Evolutionary conservation across 1,140 invertebrate species (phyloP).

Genomic region (Hypsibius dujardini): DNA sequence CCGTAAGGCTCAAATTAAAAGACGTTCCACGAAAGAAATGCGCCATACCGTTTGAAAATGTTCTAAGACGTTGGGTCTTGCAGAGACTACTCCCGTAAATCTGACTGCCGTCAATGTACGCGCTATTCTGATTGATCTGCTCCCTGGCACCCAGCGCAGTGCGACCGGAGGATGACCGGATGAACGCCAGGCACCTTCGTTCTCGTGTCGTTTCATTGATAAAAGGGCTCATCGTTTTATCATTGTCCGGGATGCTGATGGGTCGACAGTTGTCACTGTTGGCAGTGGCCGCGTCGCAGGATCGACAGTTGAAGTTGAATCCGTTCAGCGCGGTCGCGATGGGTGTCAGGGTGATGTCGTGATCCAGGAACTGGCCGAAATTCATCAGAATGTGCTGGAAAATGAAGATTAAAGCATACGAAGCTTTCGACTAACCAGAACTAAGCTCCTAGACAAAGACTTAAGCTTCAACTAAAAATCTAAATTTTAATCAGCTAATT

Average conservation of each 20-base stretch:
- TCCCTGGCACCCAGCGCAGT: constrained; percentile 35
- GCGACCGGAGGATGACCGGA: constrained; percentile 67
- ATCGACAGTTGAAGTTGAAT: constrained; percentile 12
- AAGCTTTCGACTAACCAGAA: too few relatives aligned
- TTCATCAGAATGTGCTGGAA: constrained; percentile 32
- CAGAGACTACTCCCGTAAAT: constrained; percentile 63
- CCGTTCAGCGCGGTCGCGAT: constrained; percentile 25
- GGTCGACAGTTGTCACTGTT: constrained; percentile 36
- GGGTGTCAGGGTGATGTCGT: constrained; percentile 43
- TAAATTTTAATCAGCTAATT: too few relatives aligned
- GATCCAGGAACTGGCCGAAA: constrained; percentile 45
- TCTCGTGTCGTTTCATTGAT: constrained; percentile 54
- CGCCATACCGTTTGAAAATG: constrained; percentile 26
- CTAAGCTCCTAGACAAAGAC: too few relatives aligned
- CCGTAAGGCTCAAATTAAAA: background rate
- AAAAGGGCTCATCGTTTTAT: constrained; percentile 42
- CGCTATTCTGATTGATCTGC: constrained; percentile 58
- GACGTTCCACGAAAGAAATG: background rate
- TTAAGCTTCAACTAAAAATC: too few relatives aligned
- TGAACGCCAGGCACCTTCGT: constrained; percentile 73
- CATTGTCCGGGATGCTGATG: constrained; percentile 38
- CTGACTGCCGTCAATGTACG: constrained; percentile 62
- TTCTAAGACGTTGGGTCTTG: constrained; percentile 49
- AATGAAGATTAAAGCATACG: background rate
- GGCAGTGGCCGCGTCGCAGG: background rate